phyloP scores from a whole-genome alignment of 2,888 invertebrate species.

The Phytoseiulus persimilis region DNA sequence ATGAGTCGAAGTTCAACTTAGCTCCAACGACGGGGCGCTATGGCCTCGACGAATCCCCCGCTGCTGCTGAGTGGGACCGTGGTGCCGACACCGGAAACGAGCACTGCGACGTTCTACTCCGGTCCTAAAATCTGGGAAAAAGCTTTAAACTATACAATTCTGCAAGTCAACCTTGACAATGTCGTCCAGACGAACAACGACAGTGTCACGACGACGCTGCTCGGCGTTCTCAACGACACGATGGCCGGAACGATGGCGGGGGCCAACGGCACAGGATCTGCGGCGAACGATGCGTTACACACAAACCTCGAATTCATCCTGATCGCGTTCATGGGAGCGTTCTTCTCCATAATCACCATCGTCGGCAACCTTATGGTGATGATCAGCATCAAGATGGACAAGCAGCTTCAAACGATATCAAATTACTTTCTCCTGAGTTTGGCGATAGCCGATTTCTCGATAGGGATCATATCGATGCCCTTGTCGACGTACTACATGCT shows the following conservation, averaged over 20 bases:
- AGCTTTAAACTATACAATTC: background rate
- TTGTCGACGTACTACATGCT: slow-evolving; percentile 54
- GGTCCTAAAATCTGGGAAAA: slow-evolving; percentile 5
- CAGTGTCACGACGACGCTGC: slow-evolving; percentile 7
- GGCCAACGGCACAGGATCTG: slow-evolving; percentile 11
- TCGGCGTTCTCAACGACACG: slow-evolving; percentile 28
- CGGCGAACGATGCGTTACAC: background rate
- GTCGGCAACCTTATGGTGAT: slow-evolving; percentile 54
- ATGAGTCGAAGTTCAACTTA: background rate
- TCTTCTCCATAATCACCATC: slow-evolving; percentile 76
- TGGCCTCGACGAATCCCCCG: background rate
- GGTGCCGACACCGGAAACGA: background rate
- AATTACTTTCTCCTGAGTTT: slow-evolving; percentile 56
- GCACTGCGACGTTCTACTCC: background rate
- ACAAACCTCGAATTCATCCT: slow-evolving; percentile 52
- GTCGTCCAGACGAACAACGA: background rate
- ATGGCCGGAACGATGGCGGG: slow-evolving; percentile 11
- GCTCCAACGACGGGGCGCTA: background rate
- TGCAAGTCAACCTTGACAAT: slow-evolving; percentile 5
- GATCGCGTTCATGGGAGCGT: slow-evolving; percentile 64
- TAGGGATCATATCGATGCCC: slow-evolving; percentile 56
- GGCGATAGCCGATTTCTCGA: slow-evolving; percentile 56
- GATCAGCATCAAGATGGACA: slow-evolving; percentile 54
- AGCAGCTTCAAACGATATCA: slow-evolving; percentile 54
- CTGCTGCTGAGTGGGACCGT: background rate